Conservation (phyloP, 2,888 invertebrate species). For the Polydrusus cervinus region DNA sequence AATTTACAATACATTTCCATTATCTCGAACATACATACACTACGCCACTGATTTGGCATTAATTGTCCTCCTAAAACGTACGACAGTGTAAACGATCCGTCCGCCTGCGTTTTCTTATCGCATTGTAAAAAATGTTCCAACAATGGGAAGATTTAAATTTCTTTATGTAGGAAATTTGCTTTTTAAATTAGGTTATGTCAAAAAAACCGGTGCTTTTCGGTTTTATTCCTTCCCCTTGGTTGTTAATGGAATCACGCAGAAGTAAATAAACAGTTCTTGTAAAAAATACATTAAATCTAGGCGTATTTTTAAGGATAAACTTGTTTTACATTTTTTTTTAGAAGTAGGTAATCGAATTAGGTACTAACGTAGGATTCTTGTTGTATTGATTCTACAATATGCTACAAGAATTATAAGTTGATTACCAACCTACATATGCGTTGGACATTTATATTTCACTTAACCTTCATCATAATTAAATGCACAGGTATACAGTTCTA, state of each 20-base stretch:
- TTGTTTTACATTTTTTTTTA: too few relatives aligned
- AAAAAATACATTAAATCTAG: neutral
- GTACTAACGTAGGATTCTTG: too few relatives aligned
- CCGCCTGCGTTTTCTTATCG: constrained; percentile 18
- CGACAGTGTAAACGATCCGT: constrained; percentile 4
- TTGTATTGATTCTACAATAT: too few relatives aligned
- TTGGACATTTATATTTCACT: too few relatives aligned
- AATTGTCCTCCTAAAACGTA: constrained; percentile 3
- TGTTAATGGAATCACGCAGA: constrained; percentile 4
- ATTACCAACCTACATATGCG: too few relatives aligned
- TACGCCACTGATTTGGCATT: neutral
- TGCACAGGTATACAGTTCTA: too few relatives aligned
- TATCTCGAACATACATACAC: too few relatives aligned
- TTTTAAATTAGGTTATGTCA: constrained; percentile 36
- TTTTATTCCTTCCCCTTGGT: neutral
- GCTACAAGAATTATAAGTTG: too few relatives aligned
- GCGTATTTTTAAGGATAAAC: neutral
- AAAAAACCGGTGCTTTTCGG: constrained; percentile 8
- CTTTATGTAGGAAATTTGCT: constrained; percentile 29
- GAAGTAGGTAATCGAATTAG: too few relatives aligned
- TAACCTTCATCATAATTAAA: too few relatives aligned
- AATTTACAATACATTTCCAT: too few relatives aligned
- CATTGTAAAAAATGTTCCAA: constrained; percentile 22
- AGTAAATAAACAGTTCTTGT: constrained; percentile 3
- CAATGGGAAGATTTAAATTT: constrained; percentile 29